Evolutionary conservation across 1,140 invertebrate species (phyloP), one percentile per base, ranked within the genome.

Genomic region (Papilio glaucus): DNA sequence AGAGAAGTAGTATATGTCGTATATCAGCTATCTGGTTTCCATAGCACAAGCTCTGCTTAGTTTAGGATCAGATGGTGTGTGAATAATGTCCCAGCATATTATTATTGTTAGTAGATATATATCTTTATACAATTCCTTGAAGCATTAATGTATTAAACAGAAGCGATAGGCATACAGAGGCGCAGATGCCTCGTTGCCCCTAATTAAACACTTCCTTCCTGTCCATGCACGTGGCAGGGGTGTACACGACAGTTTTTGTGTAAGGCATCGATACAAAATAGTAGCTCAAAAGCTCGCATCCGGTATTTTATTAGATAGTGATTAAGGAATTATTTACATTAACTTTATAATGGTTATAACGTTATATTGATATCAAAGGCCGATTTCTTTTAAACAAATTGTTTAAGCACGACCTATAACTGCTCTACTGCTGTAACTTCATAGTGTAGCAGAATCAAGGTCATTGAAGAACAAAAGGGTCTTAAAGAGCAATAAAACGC

Each of bases 171-270:
- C 15, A 33, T 33, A n/a, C n/a, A n/a, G n/a, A 49, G 7, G 45
- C 45, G 7, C 61, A 62, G 26, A 62, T 62, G 61, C 29, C 61
- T 38, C 33, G n/a, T 60, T 24, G 21, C 29, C 61, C 29, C 61
- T 37, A 62, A 62, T 62, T 62, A 74, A 79, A 81, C 57, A 69
- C 69, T 81, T 81, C 79, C 79, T 81, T 81, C 77, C 77, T 63
- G 57, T 71, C n/a, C 7, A 26, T 67, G 42, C 80, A 81, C 80
- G 77, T 81, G 77, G 53, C 72, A 49, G 72, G 76, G 78, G 76
- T 53, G 71, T 72, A 13, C 41, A 8, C 57, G 9, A 18, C 45
- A 10, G 45, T 49, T 49, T 49, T 49, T 49, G 18, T 49, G 18
- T 49, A 49, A 49, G 18, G 15, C 6, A 45, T 42, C 42, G 15